These are phyloP conservation scores for Ptycholaimellus sp. DNA, from an alignment of 2,888 invertebrate genomes.

Conservation along the genomic window DNA sequence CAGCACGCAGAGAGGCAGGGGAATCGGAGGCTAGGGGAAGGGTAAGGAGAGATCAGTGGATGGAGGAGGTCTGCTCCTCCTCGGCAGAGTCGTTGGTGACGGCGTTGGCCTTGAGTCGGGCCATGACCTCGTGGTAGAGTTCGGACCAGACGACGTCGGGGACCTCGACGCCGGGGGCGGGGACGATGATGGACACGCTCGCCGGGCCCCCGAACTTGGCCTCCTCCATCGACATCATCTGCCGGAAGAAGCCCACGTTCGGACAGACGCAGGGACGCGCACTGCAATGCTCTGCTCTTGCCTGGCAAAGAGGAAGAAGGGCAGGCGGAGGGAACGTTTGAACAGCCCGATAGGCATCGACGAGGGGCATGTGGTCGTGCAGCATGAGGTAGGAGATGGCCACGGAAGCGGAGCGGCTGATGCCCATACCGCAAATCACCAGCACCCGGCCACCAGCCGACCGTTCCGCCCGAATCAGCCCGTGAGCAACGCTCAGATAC, in stretches of 20 bases:
- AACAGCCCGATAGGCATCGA: background rate
- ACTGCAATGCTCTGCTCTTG: slow-evolving; percentile 8
- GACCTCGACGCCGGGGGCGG: slow-evolving; percentile 13
- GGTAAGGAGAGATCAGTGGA: too few relatives aligned
- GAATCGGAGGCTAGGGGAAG: too few relatives aligned
- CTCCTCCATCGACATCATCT: slow-evolving; percentile 15
- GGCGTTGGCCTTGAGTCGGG: too few relatives aligned
- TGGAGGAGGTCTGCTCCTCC: too few relatives aligned
- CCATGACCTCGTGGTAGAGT: slow-evolving; percentile 16
- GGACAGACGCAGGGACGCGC: slow-evolving; percentile 15
- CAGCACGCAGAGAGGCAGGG: too few relatives aligned
- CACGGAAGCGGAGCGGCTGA: slow-evolving; percentile 15
- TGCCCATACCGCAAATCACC: slow-evolving; percentile 17
- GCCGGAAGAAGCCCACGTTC: slow-evolving; percentile 18
- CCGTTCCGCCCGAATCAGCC: slow-evolving; percentile 5
- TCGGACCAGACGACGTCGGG: slow-evolving; percentile 20
- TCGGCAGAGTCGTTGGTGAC: too few relatives aligned
- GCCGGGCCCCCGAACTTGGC: slow-evolving; percentile 2
- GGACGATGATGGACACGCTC: slow-evolving; percentile 13
- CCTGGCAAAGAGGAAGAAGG: background rate
- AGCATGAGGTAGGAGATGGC: slow-evolving; percentile 16
- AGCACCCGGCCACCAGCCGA: slow-evolving; percentile 12
- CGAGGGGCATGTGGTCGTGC: slow-evolving; percentile 10
- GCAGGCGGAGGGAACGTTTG: background rate
- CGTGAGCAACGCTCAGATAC: background rate